Percentiles rank a stretch among this genome's conserved stretches.
Evolutionary conservation across 2,888 invertebrate genomes (phyloP).

Genomic region (Yponomeuta evonymella): DNA sequence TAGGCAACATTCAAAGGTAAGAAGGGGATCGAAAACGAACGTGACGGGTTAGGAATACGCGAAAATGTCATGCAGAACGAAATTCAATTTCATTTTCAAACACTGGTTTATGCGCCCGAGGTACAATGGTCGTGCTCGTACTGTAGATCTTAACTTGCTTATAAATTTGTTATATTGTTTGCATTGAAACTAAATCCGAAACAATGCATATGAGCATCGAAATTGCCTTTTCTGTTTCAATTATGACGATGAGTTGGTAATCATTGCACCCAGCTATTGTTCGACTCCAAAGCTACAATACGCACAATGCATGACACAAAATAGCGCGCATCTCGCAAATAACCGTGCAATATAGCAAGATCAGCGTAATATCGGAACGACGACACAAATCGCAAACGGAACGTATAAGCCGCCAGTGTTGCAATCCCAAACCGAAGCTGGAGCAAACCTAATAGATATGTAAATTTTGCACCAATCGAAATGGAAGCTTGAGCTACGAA

Average conservation of each 20-base stretch:
- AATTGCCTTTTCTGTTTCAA: conserved; percentile 4
- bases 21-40: conserved; percentile 41
- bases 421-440: conserved; percentile 50
- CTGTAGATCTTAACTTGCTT: neutral
- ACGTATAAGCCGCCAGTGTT: conserved; percentile 41
- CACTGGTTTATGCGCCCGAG: conserved; percentile 55
- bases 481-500: neutral
- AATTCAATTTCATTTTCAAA: conserved; percentile 60
- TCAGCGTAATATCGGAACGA: conserved; percentile 41
- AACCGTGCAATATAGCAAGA: conserved; percentile 29
- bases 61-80: conserved; percentile 59
- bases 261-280: neutral
- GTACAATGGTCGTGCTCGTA: conserved; percentile 19
- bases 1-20: conserved; percentile 27
- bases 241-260: neutral
- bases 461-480: conserved; percentile 34
- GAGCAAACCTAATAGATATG: conserved; percentile 58
- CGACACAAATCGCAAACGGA: conserved; percentile 47
- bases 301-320: conserved; percentile 28
- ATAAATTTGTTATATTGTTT: neutral
- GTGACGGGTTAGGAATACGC: conserved; percentile 43
- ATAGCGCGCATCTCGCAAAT: conserved; percentile 29
- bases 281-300: conserved; percentile 3
- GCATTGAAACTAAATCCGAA: neutral
- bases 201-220: neutral